These are phyloP conservation scores for Palythoa grandis DNA, from an alignment of 92 coral and sea anemone species.

Conservation along the genomic window DNA sequence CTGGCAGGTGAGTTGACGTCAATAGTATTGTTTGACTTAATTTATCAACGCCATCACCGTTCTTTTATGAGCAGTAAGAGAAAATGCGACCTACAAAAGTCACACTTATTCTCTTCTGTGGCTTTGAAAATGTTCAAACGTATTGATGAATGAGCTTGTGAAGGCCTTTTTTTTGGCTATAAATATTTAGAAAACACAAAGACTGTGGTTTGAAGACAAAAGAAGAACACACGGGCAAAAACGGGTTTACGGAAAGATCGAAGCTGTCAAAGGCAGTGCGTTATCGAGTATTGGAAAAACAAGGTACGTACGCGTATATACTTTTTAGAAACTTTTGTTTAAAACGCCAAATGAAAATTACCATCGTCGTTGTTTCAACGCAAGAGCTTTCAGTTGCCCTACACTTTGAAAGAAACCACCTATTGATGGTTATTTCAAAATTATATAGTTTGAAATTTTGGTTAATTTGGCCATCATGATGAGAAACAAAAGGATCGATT, in stretches of 20 bases:
- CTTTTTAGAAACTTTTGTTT: background rate
- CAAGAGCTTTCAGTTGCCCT: background rate
- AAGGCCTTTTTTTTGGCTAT: background rate
- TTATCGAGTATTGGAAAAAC: background rate
- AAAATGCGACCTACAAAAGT: background rate
- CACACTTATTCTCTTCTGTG: background rate
- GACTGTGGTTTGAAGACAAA: background rate
- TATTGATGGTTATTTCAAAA: background rate
- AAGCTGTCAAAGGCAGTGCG: background rate
- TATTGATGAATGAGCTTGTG: background rate
- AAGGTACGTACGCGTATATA: background rate
- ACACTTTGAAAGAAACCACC: background rate
- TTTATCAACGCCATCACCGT: background rate
- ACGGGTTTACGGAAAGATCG: background rate
- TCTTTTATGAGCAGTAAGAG: background rate
- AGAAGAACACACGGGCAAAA: background rate
- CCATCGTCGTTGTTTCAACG: background rate
- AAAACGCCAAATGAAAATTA: background rate
- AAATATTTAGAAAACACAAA: background rate
- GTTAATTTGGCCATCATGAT: background rate
- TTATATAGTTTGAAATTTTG: background rate
- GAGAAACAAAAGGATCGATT: background rate
- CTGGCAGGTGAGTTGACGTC: constrained; percentile 2
- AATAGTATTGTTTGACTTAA: background rate
- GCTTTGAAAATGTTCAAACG: background rate